These are phyloP conservation scores for Fissipunctia ypsillon DNA, from an alignment of 2,888 invertebrate species.

Conservation along the genomic window DNA sequence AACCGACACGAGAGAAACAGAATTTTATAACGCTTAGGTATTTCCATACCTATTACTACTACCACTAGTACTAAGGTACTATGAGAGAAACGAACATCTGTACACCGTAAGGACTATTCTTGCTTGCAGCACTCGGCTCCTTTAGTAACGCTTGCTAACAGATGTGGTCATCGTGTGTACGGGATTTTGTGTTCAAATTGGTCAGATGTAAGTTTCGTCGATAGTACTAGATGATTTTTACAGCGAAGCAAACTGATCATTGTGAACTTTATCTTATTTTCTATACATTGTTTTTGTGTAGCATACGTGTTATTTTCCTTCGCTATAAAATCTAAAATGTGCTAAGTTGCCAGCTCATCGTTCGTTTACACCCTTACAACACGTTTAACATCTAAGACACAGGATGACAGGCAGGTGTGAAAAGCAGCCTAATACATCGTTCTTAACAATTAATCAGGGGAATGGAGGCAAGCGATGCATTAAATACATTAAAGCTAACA, in stretches of 20 bases:
- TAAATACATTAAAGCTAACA: conserved; percentile 42
- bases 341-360: conserved; percentile 42
- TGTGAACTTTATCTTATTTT: neutral
- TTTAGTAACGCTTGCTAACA: too few species aligned
- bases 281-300: conserved; percentile 1
- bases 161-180: too few species aligned
- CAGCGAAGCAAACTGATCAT: conserved; percentile 32
- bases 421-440: conserved; percentile 30
- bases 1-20: neutral
- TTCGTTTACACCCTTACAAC: conserved; percentile 32
- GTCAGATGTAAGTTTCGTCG: too few species aligned
- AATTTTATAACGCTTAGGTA: neutral
- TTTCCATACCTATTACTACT: conserved; percentile 1
- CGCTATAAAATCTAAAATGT: conserved; percentile 27
- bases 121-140: too few species aligned
- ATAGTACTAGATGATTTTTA: neutral
- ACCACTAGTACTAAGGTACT: too few species aligned
- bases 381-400: conserved; percentile 32
- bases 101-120: too few species aligned
- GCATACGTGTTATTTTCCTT: conserved; percentile 12
- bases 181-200: too few species aligned
- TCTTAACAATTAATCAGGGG: conserved; percentile 57
- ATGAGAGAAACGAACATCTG: too few species aligned
- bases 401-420: conserved; percentile 54
- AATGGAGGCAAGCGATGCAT: conserved; percentile 41